These are phyloP conservation scores for Amiota mariae DNA, from an alignment of 2,888 invertebrate genomes.

Conservation along the genomic window DNA sequence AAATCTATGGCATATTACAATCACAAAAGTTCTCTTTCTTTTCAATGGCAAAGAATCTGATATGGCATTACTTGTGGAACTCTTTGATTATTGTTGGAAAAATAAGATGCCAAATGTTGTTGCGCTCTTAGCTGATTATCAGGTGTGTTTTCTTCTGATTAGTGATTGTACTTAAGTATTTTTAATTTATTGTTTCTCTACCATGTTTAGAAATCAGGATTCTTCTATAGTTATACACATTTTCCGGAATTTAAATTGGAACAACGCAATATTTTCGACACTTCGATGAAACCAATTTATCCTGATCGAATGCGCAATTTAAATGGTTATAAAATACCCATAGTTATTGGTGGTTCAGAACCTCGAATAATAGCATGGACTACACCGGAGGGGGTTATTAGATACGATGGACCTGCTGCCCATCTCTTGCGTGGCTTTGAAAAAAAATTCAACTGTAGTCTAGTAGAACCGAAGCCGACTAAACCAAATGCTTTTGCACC, in stretches of 20 bases:
- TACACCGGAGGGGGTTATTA: constrained; percentile 38
- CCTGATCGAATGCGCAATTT: constrained; percentile 57
- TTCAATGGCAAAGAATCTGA: constrained; percentile 36
- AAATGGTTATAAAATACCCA: constrained; percentile 51
- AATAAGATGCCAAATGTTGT: constrained; percentile 59
- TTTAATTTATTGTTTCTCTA: not conserved
- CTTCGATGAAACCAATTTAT: constrained; percentile 44
- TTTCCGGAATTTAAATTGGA: constrained; percentile 61
- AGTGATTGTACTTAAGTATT: too few relatives aligned
- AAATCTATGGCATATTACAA: constrained; percentile 58
- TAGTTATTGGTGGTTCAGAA: constrained; percentile 55
- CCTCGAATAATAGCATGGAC: constrained; percentile 61
- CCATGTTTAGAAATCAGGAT: constrained; percentile 43
- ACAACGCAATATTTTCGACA: not conserved
- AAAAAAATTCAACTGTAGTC: constrained; percentile 54
- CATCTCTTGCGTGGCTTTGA: constrained; percentile 60
- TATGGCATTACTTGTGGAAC: constrained; percentile 39
- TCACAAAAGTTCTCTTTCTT: constrained; percentile 59
- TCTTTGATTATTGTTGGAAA: constrained; percentile 59
- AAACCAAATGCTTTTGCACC: constrained; percentile 42
- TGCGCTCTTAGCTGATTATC: constrained; percentile 54
- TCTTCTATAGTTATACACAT: constrained; percentile 57
- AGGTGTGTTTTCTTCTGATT: constrained; percentile 42
- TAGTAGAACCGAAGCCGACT: constrained; percentile 48
- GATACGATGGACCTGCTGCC: constrained; percentile 57